These are phyloP conservation scores for Zaprionus vittiger DNA, from an alignment of 1,140 invertebrate genomes.

Conservation along the genomic window DNA sequence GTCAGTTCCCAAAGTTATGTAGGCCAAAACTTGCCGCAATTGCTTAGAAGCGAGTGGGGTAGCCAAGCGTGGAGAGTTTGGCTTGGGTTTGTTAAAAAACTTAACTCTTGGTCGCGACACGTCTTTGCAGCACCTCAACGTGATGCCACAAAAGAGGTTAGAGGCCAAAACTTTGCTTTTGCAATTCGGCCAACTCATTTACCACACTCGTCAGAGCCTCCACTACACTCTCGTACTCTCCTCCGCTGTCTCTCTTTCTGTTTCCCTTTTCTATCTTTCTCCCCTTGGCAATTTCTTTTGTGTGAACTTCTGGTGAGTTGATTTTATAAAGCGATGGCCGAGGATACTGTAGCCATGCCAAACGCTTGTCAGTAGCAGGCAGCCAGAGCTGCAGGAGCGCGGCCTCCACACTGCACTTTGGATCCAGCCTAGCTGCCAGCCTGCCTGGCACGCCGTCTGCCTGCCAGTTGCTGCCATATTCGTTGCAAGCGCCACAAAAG, in stretches of 20 bases:
- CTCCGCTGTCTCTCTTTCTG: background rate
- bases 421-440: background rate
- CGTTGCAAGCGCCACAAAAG: constrained; percentile 64
- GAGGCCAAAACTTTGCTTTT: constrained; percentile 67
- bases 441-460: background rate
- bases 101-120: constrained; percentile 67
- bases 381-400: background rate
- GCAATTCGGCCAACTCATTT: constrained; percentile 66
- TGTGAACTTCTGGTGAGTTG: constrained; percentile 72
- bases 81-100: constrained; percentile 34
- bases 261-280: background rate
- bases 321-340: constrained; percentile 63
- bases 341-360: constrained; percentile 44
- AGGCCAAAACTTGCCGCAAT: constrained; percentile 60
- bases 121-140: constrained; percentile 48
- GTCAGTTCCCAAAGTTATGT: constrained; percentile 30
- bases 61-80: constrained; percentile 15
- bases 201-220: constrained; percentile 18
- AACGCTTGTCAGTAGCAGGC: constrained; percentile 62
- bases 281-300: constrained; percentile 51
- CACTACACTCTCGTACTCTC: background rate
- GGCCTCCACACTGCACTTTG: background rate
- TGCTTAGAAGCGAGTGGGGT: constrained; percentile 43
- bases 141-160: constrained; percentile 73
- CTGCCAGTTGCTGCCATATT: constrained; percentile 62